Evolutionary conservation across 2,113 vertebrate species (phyloP), one percentile per base, ranked within the genome.

Genomic region (Scolopax mira): DNA sequence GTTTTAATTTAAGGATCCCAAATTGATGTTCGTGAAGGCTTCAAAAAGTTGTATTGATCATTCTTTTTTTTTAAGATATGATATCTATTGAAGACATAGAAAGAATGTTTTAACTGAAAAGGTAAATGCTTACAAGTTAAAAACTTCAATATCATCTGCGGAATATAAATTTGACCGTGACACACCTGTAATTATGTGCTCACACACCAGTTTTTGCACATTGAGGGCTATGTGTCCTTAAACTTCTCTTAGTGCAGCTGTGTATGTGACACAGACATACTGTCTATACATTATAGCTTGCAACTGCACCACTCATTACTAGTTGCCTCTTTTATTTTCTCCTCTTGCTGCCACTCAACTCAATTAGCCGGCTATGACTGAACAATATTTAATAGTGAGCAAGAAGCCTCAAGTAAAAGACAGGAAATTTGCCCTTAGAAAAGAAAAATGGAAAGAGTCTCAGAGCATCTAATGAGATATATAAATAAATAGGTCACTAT

Each of bases 401-500:
- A 60, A 79, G 78, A 66, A 62, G 73, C 77, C 49, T 89, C 57
- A 49, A 84, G 80, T 57, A 11, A 86, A 71, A 85, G 35, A 62
- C 11, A 54, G 49, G 27, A 85, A 87, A 83, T 85, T 33, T 58
- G 77, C 64, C 79, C 90, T 86, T 42, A 86, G 66, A 37, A 67
- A 60, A 75, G 25, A 23, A 49, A 90, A 91, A 79, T 16, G 25
- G 58, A 52, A 78, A 78, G 52, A 78, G 46, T 6, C 89, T n/a
- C 49, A 84, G 28, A 92, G 57, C 37, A 79, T 93, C 71, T 79
- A 78, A 70, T 65, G 30, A 88, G 48, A 62, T 28, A 44, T 6
- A 48, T 13, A 85, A 86, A 83, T 84, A 90, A 96, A 87, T 65
- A 89, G 81, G 65, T 85, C 81, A 89, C 70, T 72, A n/a, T 82